phyloP scores from a whole-genome alignment of 2,888 invertebrate species.

The Drosophila melanosoma region DNA sequence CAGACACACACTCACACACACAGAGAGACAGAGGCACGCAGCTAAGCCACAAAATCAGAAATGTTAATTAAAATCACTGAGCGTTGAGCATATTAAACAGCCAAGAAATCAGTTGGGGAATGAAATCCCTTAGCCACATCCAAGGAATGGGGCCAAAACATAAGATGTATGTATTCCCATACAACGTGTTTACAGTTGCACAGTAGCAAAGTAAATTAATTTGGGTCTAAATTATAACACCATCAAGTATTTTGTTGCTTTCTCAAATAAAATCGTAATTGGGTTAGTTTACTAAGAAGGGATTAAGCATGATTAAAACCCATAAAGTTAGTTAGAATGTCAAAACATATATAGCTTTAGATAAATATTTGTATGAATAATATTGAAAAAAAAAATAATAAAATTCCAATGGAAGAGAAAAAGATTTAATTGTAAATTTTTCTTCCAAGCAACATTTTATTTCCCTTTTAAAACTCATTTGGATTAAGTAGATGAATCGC shows the following conservation, averaged over 20 bases:
- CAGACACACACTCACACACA: slow-evolving; percentile 14
- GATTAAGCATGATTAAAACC: neutral
- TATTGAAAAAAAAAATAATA: neutral
- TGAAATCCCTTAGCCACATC: slow-evolving; percentile 53
- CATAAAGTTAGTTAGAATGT: neutral
- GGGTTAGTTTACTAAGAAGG: neutral
- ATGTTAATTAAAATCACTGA: slow-evolving; percentile 80
- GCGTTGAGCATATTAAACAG: slow-evolving; percentile 64
- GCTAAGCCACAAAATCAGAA: slow-evolving; percentile 76
- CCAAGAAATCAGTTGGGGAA: slow-evolving; percentile 60
- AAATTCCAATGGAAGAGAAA: neutral
- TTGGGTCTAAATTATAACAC: slow-evolving; percentile 54
- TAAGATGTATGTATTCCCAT: slow-evolving; percentile 51
- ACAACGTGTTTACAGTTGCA: slow-evolving; percentile 7
- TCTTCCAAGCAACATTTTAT: neutral
- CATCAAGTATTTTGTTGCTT: slow-evolving; percentile 3
- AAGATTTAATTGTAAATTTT: neutral
- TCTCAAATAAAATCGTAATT: neutral
- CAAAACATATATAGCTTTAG: neutral
- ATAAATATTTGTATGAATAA: neutral
- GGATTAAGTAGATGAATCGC: neutral
- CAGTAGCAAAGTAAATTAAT: slow-evolving; percentile 54
- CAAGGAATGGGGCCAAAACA: slow-evolving; percentile 22
- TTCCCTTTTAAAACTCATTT: neutral
- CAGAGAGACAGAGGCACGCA: slow-evolving; percentile 12